A percentile compares a stretch with the other conserved stretches of the same genome.
Evolutionary conservation across 2,888 invertebrate genomes (phyloP).

Genomic region (Lissocephala sabroskyi): DNA sequence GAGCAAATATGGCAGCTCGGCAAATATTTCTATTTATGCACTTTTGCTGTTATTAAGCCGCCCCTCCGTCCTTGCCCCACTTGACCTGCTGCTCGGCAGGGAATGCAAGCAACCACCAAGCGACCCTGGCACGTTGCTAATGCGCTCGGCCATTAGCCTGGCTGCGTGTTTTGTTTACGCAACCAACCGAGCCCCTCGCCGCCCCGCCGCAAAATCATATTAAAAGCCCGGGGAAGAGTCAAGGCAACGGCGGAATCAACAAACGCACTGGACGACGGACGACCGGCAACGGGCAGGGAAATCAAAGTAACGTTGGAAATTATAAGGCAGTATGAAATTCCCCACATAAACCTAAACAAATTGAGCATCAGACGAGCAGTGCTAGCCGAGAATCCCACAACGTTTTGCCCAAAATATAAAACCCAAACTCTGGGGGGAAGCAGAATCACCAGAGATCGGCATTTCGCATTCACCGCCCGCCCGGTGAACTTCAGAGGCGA

Average conservation of each 20-base stretch:
- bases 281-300: too few species aligned
- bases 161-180: constrained; percentile 64
- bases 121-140: constrained; percentile 49
- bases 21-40: constrained; percentile 57
- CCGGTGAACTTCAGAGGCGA: too few species aligned
- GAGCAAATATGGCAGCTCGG: constrained; percentile 22
- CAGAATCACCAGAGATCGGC: too few species aligned
- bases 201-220: constrained; percentile 35
- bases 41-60: constrained; percentile 46
- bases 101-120: constrained; percentile 19
- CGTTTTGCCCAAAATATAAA: too few species aligned
- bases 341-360: constrained; percentile 32
- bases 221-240: constrained; percentile 19
- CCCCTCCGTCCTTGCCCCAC: constrained; percentile 15
- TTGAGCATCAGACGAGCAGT: constrained; percentile 22
- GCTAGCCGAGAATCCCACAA: too few species aligned
- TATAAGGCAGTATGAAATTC: constrained; percentile 36
- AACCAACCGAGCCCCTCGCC: constrained; percentile 33
- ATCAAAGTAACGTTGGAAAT: constrained; percentile 37
- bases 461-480: too few species aligned
- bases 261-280: neutral
- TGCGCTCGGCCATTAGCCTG: constrained; percentile 58
- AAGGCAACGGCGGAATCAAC: constrained; percentile 31
- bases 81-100: constrained; percentile 14
- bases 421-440: too few species aligned